These are phyloP conservation scores for Festucalex cinctus DNA, from an alignment of 2,113 vertebrate species.

Conservation along the genomic window DNA sequence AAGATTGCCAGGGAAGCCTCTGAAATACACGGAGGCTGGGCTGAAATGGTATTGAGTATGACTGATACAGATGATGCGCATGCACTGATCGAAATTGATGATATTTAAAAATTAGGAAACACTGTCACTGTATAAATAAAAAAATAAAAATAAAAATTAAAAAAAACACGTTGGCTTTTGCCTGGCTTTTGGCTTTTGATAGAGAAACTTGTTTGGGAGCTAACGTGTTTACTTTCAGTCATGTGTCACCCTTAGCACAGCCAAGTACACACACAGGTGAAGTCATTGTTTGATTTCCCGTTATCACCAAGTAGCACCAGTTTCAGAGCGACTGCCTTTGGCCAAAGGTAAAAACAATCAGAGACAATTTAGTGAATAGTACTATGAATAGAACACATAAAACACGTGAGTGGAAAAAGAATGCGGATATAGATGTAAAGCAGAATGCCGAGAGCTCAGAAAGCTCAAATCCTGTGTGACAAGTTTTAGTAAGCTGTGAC, in stretches of 20 bases:
- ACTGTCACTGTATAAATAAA: not conserved
- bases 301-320: not conserved
- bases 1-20: slow-evolving; percentile 8
- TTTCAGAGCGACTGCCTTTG: not conserved
- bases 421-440: not conserved
- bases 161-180: not conserved
- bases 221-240: not conserved
- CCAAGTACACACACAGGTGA: not conserved
- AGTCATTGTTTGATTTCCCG: not conserved
- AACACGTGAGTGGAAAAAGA: not conserved
- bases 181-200: not conserved
- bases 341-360: not conserved
- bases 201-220: not conserved
- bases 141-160: not conserved
- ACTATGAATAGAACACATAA: not conserved
- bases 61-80: not conserved
- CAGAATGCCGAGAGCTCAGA: too few relatives aligned
- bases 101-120: not conserved
- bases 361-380: too few relatives aligned
- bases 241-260: not conserved
- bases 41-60: not conserved
- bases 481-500: too few relatives aligned
- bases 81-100: not conserved
- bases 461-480: too few relatives aligned
- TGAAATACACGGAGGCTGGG: not conserved